Conservation (phyloP, 2,888 invertebrate genomes). For the Calliopum simillimum region DNA sequence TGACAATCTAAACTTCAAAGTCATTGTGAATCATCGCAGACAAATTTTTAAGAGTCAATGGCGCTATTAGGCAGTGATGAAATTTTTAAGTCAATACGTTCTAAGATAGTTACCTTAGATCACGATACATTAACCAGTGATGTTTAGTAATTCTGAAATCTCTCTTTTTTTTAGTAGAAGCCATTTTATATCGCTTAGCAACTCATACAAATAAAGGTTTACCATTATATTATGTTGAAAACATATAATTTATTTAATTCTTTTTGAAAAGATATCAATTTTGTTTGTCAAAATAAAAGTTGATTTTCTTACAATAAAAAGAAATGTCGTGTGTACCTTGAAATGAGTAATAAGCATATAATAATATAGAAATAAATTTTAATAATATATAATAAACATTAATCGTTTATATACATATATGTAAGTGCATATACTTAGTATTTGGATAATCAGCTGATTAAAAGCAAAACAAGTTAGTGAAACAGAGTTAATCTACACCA, state of each 20-base stretch:
- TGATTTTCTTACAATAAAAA: conserved; percentile 42
- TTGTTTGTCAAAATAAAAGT: conserved; percentile 10
- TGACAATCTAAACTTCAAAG: too few species aligned
- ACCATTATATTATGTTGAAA: not conserved
- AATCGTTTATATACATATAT: not conserved
- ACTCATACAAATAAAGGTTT: not conserved
- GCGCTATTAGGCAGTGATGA: too few species aligned
- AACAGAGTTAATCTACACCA: not conserved
- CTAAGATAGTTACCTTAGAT: too few species aligned
- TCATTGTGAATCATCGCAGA: too few species aligned
- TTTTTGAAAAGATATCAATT: conserved; percentile 29
- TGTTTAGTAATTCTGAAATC: not conserved
- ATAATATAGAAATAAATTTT: conserved; percentile 31
- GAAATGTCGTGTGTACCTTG: conserved; percentile 58
- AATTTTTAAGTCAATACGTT: too few species aligned
- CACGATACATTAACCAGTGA: too few species aligned
- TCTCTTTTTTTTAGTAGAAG: not conserved
- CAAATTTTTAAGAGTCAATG: too few species aligned
- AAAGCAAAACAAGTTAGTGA: not conserved
- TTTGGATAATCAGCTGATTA: not conserved
- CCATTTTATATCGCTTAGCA: not conserved
- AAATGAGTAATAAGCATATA: conserved; percentile 44
- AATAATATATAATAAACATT: conserved; percentile 8
- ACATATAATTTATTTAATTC: conserved; percentile 21
- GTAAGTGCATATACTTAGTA: not conserved